Evolutionary conservation across 1,140 invertebrate genomes (phyloP).

Genomic region (Penaeus japonicus): DNA sequence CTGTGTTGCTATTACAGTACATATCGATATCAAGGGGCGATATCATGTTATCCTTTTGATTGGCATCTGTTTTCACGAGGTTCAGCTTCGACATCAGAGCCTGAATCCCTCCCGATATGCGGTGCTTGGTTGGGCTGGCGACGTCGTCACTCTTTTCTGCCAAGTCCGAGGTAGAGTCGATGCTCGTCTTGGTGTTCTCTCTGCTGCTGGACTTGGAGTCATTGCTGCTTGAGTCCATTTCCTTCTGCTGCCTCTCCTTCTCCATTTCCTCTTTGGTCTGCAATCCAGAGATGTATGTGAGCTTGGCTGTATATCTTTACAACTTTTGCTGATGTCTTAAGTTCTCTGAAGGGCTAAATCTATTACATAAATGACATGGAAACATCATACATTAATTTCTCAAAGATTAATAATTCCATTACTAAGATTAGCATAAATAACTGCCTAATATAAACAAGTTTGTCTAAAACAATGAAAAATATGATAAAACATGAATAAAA

Average conservation of each 20-base stretch:
- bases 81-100: conserved; percentile 84
- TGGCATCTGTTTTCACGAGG: conserved; percentile 63
- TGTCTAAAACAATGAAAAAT: not conserved
- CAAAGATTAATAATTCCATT: not conserved
- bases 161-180: not conserved
- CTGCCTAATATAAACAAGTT: too few relatives aligned
- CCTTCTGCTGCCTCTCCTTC: conserved; percentile 16
- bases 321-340: too few relatives aligned
- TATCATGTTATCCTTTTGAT: conserved; percentile 67
- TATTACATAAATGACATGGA: too few relatives aligned
- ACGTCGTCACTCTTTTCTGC: conserved; percentile 58
- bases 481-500: not conserved
- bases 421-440: too few relatives aligned
- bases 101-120: conserved; percentile 87
- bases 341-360: too few relatives aligned
- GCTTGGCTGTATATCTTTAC: not conserved
- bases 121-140: conserved; percentile 73
- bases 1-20: conserved; percentile 75
- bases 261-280: conserved; percentile 56
- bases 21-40: conserved; percentile 78
- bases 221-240: conserved; percentile 44
- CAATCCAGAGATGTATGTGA: not conserved
- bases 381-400: not conserved
- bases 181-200: conserved; percentile 34
- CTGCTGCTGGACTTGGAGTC: conserved; percentile 36